Base-by-base conservation (phyloP, 2,797 vertebrate genomes). In the Phataginus tetradactyla region DNA sequence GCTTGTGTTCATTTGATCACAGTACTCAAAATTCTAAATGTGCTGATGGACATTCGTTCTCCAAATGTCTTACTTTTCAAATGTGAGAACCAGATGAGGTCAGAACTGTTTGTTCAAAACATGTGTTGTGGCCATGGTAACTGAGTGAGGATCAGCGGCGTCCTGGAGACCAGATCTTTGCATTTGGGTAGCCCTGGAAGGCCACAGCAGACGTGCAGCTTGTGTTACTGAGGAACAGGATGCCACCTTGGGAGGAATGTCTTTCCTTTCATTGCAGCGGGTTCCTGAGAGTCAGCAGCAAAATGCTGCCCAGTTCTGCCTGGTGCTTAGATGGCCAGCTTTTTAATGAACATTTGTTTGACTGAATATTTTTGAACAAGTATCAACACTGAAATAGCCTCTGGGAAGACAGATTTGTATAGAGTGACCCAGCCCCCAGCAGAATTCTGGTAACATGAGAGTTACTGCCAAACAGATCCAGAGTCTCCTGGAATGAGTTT, bases 341-440 rank as follows among this genome's bases (percentile, higher is more conserved):
- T 96, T 92, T 89, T 86, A 95, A 95, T 79, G 92, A 94, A 81
- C 61, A n/a, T 80, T 96, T 94, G 80, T 95, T 90, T 96, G 78
- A 49, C 74, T 93, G 89, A 75, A 96, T 77, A 77, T 93, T 96
- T 97, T 68, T 96, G 94, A 97, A 92, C 83, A 94, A 96, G 95
- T 94, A 90, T 95, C 90, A 83, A 90, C 25, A 64, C 57, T 85
- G 78, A 95, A 96, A 96, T 87, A 94, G 80, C 91, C 88, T 97
- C 92, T 4, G 13, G 86, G 69, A 92, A 96, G 87, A 92, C 69
- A 81, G 86, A 91, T 86, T 97, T 98, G 97, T 95, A 95, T 81
- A 90, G 61, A 90, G 39, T 59, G 91, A 59, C 57, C n/a, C 94
- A 96, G 37, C 77, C 57, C 77, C 57, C 74, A 91, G 59, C 49